These are phyloP conservation scores for Sciurus vulgaris DNA, from an alignment of 2,797 vertebrate species.

Conservation along the genomic window DNA sequence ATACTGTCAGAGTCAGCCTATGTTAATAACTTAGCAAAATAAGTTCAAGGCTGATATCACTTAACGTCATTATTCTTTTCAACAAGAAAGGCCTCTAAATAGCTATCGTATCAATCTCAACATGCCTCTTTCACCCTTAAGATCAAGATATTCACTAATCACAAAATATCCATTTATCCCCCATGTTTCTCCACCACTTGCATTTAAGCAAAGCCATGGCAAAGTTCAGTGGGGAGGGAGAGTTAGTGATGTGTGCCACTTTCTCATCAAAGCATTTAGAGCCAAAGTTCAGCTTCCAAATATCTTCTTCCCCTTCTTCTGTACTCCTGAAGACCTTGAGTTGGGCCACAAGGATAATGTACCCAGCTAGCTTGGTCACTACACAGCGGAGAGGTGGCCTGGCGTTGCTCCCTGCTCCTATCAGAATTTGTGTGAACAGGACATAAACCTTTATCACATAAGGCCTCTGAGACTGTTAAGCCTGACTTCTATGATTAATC, in stretches of 20 bases:
- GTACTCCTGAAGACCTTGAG: not conserved
- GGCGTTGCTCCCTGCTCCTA: not conserved
- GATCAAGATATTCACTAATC: not conserved
- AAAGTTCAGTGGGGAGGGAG: not conserved
- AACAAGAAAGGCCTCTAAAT: not conserved
- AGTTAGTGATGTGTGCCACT: not conserved
- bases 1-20: slow-evolving; percentile 54
- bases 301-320: not conserved
- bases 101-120: not conserved
- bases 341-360: not conserved
- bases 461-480: slow-evolving; percentile 1
- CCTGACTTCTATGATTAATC: slow-evolving; percentile 45
- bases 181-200: not conserved
- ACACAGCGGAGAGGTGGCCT: not conserved
- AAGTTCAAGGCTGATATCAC: not conserved
- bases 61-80: not conserved
- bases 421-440: slow-evolving; percentile 6
- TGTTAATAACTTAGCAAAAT: slow-evolving; percentile 72
- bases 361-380: not conserved
- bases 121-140: not conserved
- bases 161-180: not conserved
- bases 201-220: not conserved
- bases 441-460: slow-evolving; percentile 27
- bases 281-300: not conserved
- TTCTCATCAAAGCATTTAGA: not conserved